These are phyloP conservation scores for Hozukius guyotensis DNA, from an alignment of 2,797 vertebrate species.

Conservation along the genomic window DNA sequence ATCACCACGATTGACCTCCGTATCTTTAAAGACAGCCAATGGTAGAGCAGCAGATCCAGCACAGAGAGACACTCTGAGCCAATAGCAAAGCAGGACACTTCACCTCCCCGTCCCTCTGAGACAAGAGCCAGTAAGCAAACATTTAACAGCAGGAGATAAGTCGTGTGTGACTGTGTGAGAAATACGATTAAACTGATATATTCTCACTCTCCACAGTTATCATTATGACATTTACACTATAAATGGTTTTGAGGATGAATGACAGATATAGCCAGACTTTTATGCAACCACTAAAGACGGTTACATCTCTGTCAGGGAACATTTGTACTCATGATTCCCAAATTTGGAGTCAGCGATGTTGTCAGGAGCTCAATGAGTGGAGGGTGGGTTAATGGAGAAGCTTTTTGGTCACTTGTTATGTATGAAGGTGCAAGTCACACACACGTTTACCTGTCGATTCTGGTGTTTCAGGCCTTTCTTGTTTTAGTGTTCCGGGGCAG, in stretches of 20 bases:
- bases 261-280: neutral
- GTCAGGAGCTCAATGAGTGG: neutral
- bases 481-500: neutral
- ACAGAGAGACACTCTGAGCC: conserved; percentile 43
- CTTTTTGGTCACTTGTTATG: neutral
- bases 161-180: neutral
- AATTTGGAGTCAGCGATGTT: neutral
- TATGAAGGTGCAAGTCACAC: neutral
- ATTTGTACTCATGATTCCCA: neutral
- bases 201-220: neutral
- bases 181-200: neutral
- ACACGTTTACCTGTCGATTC: neutral
- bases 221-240: neutral
- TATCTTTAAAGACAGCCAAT: conserved; percentile 53
- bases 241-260: neutral
- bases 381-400: neutral
- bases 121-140: conserved; percentile 70
- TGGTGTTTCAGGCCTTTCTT: neutral
- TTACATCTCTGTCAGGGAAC: neutral
- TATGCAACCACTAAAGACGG: neutral
- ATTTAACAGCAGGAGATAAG: conserved; percentile 70
- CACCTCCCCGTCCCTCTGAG: conserved; percentile 68
- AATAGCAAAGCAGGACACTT: conserved; percentile 64
- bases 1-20: conserved; percentile 46
- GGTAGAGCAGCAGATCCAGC: conserved; percentile 32